phyloP scores from a whole-genome alignment of 2,797 vertebrate genomes.

The Liparis tanakae region DNA sequence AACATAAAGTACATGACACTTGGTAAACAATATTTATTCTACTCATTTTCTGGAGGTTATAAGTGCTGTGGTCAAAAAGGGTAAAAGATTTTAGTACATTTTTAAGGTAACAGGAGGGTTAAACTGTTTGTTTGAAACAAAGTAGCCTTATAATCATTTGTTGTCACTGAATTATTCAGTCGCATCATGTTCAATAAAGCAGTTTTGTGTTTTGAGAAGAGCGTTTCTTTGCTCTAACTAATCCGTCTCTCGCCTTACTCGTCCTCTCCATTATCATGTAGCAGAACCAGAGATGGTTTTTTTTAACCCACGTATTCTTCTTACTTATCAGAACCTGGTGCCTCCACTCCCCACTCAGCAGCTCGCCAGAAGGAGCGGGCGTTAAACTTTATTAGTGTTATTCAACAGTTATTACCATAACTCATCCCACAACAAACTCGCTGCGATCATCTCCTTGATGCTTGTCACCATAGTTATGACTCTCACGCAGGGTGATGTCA shows the following conservation, averaged over 20 bases:
- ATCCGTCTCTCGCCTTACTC: not conserved
- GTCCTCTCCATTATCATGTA: too few relatives aligned
- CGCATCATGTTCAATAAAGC: not conserved
- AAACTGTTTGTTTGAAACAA: too few relatives aligned
- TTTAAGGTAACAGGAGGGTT: too few relatives aligned
- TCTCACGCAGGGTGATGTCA: not conserved
- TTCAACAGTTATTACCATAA: not conserved
- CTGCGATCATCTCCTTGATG: not conserved
- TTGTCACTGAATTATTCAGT: not conserved
- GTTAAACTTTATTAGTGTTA: too few relatives aligned
- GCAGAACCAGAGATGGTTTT: not conserved
- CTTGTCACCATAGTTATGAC: not conserved
- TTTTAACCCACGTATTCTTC: not conserved
- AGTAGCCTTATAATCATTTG: not conserved
- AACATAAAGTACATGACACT: too few relatives aligned
- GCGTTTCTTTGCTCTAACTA: not conserved
- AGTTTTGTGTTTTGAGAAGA: not conserved
- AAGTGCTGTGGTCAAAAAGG: too few relatives aligned
- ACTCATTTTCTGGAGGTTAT: too few relatives aligned
- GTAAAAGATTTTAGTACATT: too few relatives aligned
- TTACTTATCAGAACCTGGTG: not conserved
- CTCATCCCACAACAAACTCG: not conserved
- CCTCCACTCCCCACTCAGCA: conserved; percentile 2
- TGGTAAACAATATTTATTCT: too few relatives aligned
- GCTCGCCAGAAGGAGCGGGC: not conserved